phyloP scores from a whole-genome alignment of 2,797 vertebrate species.

The Thunnus albacares region DNA sequence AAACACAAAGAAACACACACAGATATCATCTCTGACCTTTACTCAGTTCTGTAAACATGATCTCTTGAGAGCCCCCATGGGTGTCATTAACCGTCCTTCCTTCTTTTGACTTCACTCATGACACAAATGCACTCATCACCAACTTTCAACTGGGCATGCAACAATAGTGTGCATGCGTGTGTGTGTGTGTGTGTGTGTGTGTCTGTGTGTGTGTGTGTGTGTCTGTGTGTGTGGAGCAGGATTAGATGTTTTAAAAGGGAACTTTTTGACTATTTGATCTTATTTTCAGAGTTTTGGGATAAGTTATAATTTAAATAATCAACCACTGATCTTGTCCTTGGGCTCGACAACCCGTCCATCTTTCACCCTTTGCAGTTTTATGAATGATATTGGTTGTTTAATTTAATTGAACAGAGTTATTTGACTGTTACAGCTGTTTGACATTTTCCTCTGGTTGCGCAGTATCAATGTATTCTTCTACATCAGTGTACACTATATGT shows the following conservation, averaged over 20 bases:
- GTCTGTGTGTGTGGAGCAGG: background rate
- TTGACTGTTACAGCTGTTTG: background rate
- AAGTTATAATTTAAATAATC: background rate
- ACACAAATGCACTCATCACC: too few relatives aligned
- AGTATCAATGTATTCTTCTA: background rate
- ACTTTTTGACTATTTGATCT: too few relatives aligned
- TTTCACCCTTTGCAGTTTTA: background rate
- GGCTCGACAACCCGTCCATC: too few relatives aligned
- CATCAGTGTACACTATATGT: background rate
- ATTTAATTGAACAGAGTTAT: background rate
- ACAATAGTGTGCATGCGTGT: too few relatives aligned
- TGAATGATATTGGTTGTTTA: background rate
- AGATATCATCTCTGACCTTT: constrained; percentile 29
- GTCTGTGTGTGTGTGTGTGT: too few relatives aligned
- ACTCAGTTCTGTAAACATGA: constrained; percentile 30
- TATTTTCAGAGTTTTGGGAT: background rate
- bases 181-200: background rate
- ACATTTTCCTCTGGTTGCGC: too few relatives aligned
- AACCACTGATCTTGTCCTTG: background rate
- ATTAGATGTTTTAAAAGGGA: background rate
- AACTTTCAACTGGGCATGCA: too few relatives aligned
- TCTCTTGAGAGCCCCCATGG: constrained; percentile 10
- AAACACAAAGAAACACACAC: constrained; percentile 4
- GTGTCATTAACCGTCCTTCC: constrained; percentile 21
- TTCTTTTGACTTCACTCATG: constrained; percentile 1